These are phyloP conservation scores for Takifugu flavidus DNA, from an alignment of 2,113 vertebrate genomes.

Conservation along the genomic window DNA sequence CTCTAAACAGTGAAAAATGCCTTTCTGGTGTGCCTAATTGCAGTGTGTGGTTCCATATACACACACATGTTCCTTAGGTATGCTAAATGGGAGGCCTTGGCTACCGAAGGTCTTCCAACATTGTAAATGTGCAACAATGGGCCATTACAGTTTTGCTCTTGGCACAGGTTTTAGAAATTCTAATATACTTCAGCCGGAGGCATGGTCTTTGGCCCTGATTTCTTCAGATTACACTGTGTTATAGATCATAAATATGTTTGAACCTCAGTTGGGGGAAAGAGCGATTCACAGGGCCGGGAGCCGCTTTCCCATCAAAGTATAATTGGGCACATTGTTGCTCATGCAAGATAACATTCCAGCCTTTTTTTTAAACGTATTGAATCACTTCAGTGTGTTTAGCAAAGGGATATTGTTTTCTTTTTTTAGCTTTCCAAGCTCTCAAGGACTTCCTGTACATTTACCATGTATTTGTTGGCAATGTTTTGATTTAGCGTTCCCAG, in stretches of 20 bases:
- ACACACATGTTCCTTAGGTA: constrained; percentile 52
- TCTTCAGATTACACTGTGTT: constrained; percentile 25
- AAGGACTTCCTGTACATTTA: constrained; percentile 13
- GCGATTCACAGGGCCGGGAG: constrained; percentile 45
- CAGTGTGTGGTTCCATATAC: constrained; percentile 34
- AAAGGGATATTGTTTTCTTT: constrained; percentile 18
- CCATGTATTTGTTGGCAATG: constrained; percentile 15
- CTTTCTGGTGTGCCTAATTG: constrained; percentile 64
- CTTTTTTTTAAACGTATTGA: constrained; percentile 57
- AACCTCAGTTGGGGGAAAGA: constrained; percentile 31
- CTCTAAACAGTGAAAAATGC: constrained; percentile 61
- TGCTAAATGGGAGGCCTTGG: constrained; percentile 61
- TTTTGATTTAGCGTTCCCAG: not conserved
- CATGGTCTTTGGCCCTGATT: constrained; percentile 14
- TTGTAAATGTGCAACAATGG: constrained; percentile 68
- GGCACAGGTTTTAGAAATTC: constrained; percentile 56
- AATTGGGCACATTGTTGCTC: constrained; percentile 65
- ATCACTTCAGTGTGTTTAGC: constrained; percentile 59
- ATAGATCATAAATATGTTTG: constrained; percentile 44
- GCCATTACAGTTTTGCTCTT: constrained; percentile 50
- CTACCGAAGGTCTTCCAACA: constrained; percentile 60
- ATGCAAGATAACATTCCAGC: constrained; percentile 74
- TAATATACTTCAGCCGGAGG: constrained; percentile 46
- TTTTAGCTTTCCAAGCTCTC: not conserved
- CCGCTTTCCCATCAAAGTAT: constrained; percentile 40